These are phyloP conservation scores for Chromoteleia sp. DNA, from an alignment of 2,888 invertebrate species.

Conservation along the genomic window DNA sequence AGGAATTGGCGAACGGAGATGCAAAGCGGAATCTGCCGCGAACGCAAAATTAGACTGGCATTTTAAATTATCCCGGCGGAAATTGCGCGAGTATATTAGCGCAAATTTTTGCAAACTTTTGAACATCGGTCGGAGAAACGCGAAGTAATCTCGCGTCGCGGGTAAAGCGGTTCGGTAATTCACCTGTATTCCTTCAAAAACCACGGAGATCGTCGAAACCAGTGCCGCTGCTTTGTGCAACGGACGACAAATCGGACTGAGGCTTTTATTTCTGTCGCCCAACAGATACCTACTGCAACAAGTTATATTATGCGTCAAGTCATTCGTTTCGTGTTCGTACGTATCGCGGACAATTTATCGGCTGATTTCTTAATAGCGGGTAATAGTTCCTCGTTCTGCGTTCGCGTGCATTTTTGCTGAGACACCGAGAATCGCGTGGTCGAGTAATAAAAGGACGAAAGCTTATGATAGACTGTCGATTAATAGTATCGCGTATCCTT, in stretches of 20 bases:
- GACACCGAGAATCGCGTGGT: not conserved
- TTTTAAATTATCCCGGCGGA: constrained; percentile 27
- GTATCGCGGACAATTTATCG: constrained; percentile 15
- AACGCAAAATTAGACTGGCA: constrained; percentile 5
- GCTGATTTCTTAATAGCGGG: constrained; percentile 17
- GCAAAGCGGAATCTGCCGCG: constrained; percentile 12
- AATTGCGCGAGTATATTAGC: constrained; percentile 18
- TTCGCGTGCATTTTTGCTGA: constrained; percentile 3
- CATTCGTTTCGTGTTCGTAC: constrained; percentile 14
- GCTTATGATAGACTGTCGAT: not conserved
- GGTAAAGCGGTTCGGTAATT: not conserved
- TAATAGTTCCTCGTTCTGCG: constrained; percentile 21
- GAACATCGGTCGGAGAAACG: constrained; percentile 11
- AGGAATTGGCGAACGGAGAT: constrained; percentile 10
- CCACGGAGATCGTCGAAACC: too few species aligned
- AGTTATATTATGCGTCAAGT: constrained; percentile 21
- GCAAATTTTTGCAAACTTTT: constrained; percentile 28
- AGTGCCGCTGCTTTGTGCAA: not conserved
- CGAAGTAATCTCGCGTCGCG: constrained; percentile 2
- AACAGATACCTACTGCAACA: constrained; percentile 3
- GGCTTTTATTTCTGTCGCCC: constrained; percentile 12
- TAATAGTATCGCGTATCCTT: not conserved
- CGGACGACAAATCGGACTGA: constrained; percentile 9
- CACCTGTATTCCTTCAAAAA: not conserved
- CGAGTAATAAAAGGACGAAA: not conserved